A percentile compares a stretch with the other conserved stretches of the same genome.
phyloP scores from a whole-genome alignment of 2,113 vertebrate genomes.

The Chloropsis cyanopogon region DNA sequence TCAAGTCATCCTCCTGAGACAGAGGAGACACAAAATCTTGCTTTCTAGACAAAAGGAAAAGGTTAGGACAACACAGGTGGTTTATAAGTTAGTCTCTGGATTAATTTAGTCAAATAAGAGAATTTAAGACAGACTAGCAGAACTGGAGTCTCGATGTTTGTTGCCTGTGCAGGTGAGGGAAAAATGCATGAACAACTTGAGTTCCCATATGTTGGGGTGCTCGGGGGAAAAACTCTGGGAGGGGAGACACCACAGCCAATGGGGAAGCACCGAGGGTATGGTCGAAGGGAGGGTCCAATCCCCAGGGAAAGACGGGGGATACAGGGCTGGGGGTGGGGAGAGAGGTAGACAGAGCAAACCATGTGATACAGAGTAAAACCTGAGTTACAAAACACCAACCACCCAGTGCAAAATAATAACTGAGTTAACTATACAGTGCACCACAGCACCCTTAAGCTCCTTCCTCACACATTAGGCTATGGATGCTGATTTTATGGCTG shows the following conservation, averaged over 20 bases:
- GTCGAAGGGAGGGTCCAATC: too few relatives aligned
- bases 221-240: too few relatives aligned
- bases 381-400: too few relatives aligned
- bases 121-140: neutral
- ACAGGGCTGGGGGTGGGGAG: too few relatives aligned
- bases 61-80: neutral
- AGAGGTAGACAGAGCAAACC: too few relatives aligned
- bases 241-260: too few relatives aligned
- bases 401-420: too few relatives aligned
- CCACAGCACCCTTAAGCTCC: neutral
- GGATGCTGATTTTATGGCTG: neutral
- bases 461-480: accelerated
- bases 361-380: too few relatives aligned
- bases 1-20: neutral
- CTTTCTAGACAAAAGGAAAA: neutral
- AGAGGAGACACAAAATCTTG: neutral
- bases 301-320: too few relatives aligned
- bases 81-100: neutral
- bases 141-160: neutral
- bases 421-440: too few relatives aligned
- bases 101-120: neutral
- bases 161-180: neutral
- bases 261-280: too few relatives aligned
- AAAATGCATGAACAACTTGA: neutral
- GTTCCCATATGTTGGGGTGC: neutral